Conservation (phyloP, 2,888 invertebrate genomes). For the Encarsia formosa region DNA sequence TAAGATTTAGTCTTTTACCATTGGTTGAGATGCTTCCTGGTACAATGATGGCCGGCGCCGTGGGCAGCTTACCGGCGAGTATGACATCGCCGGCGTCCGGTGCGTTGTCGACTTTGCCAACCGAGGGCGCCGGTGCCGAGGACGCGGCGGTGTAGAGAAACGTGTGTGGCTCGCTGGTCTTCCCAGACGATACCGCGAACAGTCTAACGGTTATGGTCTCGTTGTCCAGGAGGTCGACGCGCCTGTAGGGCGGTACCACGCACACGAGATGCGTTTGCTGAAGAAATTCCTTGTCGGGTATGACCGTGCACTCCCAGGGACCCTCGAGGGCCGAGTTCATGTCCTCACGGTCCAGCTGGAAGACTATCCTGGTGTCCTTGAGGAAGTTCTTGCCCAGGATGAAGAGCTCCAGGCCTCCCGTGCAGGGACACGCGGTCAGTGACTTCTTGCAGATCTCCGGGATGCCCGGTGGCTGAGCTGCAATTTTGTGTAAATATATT, state of each 20-base stretch:
- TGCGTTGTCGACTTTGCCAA: conserved; percentile 41
- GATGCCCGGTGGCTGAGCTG: conserved; percentile 87
- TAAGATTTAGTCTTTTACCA: conserved; percentile 37
- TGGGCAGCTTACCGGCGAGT: conserved; percentile 4
- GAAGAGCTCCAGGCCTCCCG: conserved; percentile 80
- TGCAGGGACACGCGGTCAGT: conserved; percentile 71
- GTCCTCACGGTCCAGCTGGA: conserved; percentile 57
- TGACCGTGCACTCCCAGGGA: conserved; percentile 76
- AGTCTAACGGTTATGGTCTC: conserved; percentile 73
- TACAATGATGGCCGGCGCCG: conserved; percentile 6
- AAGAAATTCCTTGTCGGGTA: conserved; percentile 83
- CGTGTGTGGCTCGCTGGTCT: conserved; percentile 78
- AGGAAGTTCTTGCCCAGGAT: conserved; percentile 88
- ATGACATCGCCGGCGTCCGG: neutral
- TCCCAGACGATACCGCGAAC: conserved; percentile 78
- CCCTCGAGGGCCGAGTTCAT: conserved; percentile 55
- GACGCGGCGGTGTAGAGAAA: conserved; percentile 68
- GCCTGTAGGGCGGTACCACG: conserved; percentile 74
- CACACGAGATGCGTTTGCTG: conserved; percentile 88
- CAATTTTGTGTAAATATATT: too few relatives aligned
- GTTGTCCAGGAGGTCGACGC: conserved; percentile 58
- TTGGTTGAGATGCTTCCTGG: conserved; percentile 32
- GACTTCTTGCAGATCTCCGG: conserved; percentile 91
- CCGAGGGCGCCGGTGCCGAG: conserved; percentile 40
- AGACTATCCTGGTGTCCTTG: conserved; percentile 82